Base-by-base conservation (phyloP, 2,888 invertebrate species). In the Serripes groenlandicus region DNA sequence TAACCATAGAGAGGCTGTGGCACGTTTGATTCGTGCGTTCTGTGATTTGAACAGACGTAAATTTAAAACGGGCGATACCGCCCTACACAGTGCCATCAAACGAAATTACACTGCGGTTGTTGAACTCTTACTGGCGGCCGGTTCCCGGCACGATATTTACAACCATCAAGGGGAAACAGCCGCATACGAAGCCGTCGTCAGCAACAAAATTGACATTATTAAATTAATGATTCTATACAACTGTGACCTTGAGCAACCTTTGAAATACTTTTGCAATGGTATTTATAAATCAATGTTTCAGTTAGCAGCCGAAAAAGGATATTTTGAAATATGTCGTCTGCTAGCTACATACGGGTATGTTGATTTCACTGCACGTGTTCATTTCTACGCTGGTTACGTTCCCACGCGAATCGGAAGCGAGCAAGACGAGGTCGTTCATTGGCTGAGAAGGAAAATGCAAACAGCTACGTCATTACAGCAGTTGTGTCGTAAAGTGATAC, bases 81-180 rank as follows among this genome's bases (percentile, higher is more conserved):
- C 94, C 1, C 90, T 94, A 30, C 94, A 94, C 83, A 93, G 94
- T 54, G 93, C 94, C 26, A 93, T 94, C 37, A 92, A 93, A 79
- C 91, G 94, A 88, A 94, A 94, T 87, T 94, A 94, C 86, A 92
- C 92, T 42, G 91, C 92, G 42, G 92, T 94, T 69, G 93, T 92
- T 11, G 92, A 92, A 52, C 89, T 93, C 30, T 88, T 94, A 35
- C 88, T 94, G 71, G 93, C 93, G 42, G 93, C 93, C 7, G 92
- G 93, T 75, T 92, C 93, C 72, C 90, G 91, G 4, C 91, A 92
- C 58, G 92, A 94, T 78, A 93, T 94, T 64, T 94, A 93, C 87
- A 94, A 94, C 88, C 94, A 94, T 87, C 93, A 94, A 76, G 93
- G 94, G 21, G 94, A 94, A 85, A 93, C 93, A 21, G 93, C 94